Base-by-base conservation (phyloP, 2,888 invertebrate species). In the Nemoura dubitans region DNA sequence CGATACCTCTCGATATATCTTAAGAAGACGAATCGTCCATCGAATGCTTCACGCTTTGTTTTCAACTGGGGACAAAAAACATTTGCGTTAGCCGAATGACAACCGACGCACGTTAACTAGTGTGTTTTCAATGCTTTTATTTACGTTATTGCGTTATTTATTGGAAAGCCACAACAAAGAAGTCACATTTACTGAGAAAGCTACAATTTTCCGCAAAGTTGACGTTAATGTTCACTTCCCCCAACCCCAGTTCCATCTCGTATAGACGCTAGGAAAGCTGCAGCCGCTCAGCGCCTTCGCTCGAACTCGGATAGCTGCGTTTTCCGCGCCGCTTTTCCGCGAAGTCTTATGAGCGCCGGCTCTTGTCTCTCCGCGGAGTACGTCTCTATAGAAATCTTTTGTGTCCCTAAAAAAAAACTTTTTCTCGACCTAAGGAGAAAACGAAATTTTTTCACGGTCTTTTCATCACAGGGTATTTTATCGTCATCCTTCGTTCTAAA, bases 191-290 rank as follows among this genome's bases (percentile, higher is more conserved):
- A 29, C 27, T 30, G 29, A 30, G 81, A 81, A 81, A 26, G 86
- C 85, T 76, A 87, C 87, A 87, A 87, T 86, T 87, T 87, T 87
- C 87, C 87, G 85, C 87, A 86, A 85, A 86, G 86, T 86, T 87
- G 87, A 87, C 87, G 85, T 85, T 87, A 87, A 87, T 87, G 87
- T 81, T 29, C 30, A 81, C 81, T 29, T 30, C 14, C 59, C 59
- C 59, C 59, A 59, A 59, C 59, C 21, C 80, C 78, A 78, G 2
- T 78, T 30, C 81, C 30, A 81, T 30, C 81, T 81, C 29, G 81
- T 78, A 78, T 59, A 59, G 29, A 78, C 78, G 27, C 27, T 28
- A 78, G 59, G 21, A 59, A 59, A 59, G 59, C 59, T 1, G 21
- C 6, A 25, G 81, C 81, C 6, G 81, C 6, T 5, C 81, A 29